Conservation (phyloP, 23 tunicate species). For the Ascidia mentula region DNA sequence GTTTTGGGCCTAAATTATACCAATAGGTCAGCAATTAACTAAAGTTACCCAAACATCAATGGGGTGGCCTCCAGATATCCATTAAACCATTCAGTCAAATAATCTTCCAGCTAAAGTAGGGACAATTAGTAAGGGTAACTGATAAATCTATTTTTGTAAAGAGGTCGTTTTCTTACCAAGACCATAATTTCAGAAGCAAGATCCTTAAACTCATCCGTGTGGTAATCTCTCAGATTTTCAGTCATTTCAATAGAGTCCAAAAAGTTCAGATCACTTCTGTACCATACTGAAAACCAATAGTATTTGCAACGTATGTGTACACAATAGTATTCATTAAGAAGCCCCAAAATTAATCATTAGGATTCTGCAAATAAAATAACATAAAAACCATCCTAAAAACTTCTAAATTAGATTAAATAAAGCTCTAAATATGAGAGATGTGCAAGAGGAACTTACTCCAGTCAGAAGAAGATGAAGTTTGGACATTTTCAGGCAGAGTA, state of each 20-base stretch:
- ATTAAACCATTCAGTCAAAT: constrained; percentile 27
- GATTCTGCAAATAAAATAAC: too few relatives aligned
- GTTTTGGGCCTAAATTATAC: too few relatives aligned
- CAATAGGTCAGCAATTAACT: too few relatives aligned
- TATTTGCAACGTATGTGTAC: too few relatives aligned
- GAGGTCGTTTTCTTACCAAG: constrained; percentile 69
- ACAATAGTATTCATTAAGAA: too few relatives aligned
- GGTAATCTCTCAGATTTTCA: constrained; percentile 50
- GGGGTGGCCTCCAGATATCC: constrained; percentile 94
- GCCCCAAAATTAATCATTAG: too few relatives aligned
- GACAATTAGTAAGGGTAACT: not conserved
- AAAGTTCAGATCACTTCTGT: constrained; percentile 64
- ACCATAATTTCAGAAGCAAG: constrained; percentile 76
- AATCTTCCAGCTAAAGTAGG: constrained; percentile 57
- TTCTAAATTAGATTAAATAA: not conserved
- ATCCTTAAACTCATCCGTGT: constrained; percentile 40
- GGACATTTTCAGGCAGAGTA: not conserved
- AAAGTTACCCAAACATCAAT: constrained; percentile 73
- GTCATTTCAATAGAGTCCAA: constrained; percentile 73
- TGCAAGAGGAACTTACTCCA: constrained; percentile 20
- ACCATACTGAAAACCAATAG: constrained; percentile 57
- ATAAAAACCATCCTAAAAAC: too few relatives aligned
- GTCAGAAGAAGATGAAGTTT: constrained; percentile 16
- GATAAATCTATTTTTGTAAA: not conserved
- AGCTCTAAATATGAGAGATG: not conserved